These are phyloP conservation scores for Mylabris phalerata DNA, from an alignment of 1,140 invertebrate species.

Conservation along the genomic window DNA sequence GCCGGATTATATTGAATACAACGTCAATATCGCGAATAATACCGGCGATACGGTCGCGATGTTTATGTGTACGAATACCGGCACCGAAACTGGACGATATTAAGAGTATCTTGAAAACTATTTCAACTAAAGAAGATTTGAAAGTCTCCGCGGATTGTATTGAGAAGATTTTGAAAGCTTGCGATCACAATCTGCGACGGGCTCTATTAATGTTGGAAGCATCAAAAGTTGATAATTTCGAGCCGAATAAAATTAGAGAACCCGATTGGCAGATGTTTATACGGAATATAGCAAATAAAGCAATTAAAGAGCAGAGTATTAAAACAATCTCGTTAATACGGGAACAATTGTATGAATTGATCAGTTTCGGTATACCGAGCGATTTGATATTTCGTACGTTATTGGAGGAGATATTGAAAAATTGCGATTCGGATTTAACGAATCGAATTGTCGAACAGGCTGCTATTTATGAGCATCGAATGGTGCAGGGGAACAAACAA, in stretches of 20 bases:
- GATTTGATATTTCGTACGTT: conserved; percentile 90
- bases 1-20: conserved; percentile 89
- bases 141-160: conserved; percentile 72
- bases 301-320: conserved; percentile 83
- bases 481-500: conserved; percentile 85
- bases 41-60: conserved; percentile 91
- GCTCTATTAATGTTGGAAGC: conserved; percentile 93
- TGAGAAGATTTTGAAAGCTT: conserved; percentile 68
- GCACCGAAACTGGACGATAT: conserved; percentile 81
- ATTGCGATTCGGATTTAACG: conserved; percentile 82
- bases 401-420: conserved; percentile 75
- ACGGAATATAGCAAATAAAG: conserved; percentile 77
- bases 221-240: conserved; percentile 84
- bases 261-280: conserved; percentile 94
- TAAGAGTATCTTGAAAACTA: conserved; percentile 53
- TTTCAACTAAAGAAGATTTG: conserved; percentile 83
- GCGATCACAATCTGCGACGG: conserved; percentile 85
- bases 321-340: conserved; percentile 78
- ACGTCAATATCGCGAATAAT: conserved; percentile 93
- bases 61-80: conserved; percentile 82
- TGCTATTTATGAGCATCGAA: conserved; percentile 83
- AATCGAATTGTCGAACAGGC: conserved; percentile 66
- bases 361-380: conserved; percentile 89
- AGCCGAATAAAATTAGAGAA: conserved; percentile 73
- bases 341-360: conserved; percentile 84